Percentiles rank a stretch among this genome's conserved stretches.
Conservation (phyloP, 2,113 vertebrate species). For the Odocoileus hemionus region DNA sequence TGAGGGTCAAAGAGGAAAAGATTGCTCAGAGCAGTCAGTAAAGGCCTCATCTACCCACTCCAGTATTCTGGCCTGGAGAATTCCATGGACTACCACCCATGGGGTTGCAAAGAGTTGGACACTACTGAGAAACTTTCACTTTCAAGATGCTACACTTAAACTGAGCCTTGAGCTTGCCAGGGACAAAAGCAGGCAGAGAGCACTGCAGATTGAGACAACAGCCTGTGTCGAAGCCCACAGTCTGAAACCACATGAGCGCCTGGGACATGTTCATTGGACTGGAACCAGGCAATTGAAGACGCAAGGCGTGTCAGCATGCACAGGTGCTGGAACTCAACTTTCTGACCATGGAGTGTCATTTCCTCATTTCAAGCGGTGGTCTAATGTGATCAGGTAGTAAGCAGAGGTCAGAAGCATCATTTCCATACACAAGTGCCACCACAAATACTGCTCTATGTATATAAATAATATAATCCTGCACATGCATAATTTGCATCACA, state of each 20-base stretch:
- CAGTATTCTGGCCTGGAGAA: neutral
- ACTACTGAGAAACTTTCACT: neutral
- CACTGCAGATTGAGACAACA: neutral
- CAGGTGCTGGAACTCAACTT: neutral
- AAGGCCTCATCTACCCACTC: neutral
- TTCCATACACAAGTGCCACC: neutral
- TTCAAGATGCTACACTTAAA: neutral
- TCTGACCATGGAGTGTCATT: neutral
- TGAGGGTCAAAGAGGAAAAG: neutral
- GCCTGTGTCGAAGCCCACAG: neutral
- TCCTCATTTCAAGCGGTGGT: neutral
- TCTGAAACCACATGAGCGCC: neutral
- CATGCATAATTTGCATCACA: neutral
- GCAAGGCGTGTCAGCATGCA: neutral
- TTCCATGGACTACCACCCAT: neutral
- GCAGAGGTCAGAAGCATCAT: neutral
- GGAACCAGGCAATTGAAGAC: neutral
- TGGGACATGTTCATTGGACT: neutral
- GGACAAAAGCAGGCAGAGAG: neutral
- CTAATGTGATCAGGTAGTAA: neutral
- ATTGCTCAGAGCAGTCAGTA: neutral
- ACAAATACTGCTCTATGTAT: neutral
- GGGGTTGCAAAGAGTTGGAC: neutral
- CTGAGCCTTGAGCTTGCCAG: neutral
- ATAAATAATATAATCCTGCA: slow-evolving; percentile 27